Base-by-base conservation (phyloP, 2,888 invertebrate genomes). In the Ethmia dodecea region DNA sequence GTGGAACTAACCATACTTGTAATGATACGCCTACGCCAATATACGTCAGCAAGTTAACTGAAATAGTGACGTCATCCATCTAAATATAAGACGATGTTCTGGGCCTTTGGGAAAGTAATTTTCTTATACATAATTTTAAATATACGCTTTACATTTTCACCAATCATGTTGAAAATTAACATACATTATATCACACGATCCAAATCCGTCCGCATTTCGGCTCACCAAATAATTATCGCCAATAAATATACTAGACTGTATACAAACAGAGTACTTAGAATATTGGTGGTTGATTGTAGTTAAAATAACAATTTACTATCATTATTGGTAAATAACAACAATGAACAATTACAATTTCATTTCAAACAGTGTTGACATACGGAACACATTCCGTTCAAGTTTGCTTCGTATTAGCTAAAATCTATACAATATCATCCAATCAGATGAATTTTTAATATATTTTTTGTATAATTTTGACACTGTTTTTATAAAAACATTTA, bases 161-260 rank as follows among this genome's bases (percentile, higher is more conserved):
- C 60, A 62, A 63, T 56, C n/a, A n/a, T n/a, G n/a, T 65, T 59
- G 64, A 60, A 51, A 68, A 73, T 75, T 70, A 79, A 78, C 76
- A 78, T 64, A 28, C 24, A 31, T 31, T 77, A 76, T 80, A 83
- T 83, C 83, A 81, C 83, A 79, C 79, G 58, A 71, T 73, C 62
- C n/a, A 63, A 60, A 60, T 58, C 47, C 50, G 58, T 61, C 53
- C 49, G 51, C n/a, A n/a, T n/a, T n/a, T n/a, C n/a, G n/a, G n/a
- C n/a, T n/a, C n/a, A n/a, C n/a, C n/a, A n/a, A n/a, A n/a, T n/a
- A n/a, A n/a, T n/a, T 50, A 58, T 50, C 50, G 60, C 68, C 68
- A 71, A 70, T 71, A 69, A 71, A 70, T 68, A 60, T 43, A 58
- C 52, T 55, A 50, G 22, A 22, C 8, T n/a, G 9, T 18, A 18